Evolutionary conservation across 2,113 vertebrate species (phyloP).

Genomic region (Sciurus niger): DNA sequence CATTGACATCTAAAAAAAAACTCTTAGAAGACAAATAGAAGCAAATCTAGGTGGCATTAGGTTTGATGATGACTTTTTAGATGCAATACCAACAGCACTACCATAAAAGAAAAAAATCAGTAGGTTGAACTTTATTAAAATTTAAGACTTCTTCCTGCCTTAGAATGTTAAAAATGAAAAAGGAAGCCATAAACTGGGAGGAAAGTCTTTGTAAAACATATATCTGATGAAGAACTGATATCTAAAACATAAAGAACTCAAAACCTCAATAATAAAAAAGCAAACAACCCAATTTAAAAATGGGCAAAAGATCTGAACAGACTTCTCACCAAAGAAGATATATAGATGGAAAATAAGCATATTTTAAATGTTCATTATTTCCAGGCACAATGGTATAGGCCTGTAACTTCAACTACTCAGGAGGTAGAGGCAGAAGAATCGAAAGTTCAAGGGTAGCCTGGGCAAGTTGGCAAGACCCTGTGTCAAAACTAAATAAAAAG

Average conservation of each 20-base stretch:
- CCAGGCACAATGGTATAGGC: too few species aligned
- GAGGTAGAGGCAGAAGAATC: too few species aligned
- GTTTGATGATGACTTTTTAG: not conserved
- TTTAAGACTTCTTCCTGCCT: conserved; percentile 28
- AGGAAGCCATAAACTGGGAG: not conserved
- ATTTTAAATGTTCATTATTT: not conserved
- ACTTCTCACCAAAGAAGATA: not conserved
- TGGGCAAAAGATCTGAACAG: not conserved
- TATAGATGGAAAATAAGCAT: not conserved
- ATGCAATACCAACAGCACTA: not conserved
- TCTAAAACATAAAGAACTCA: not conserved
- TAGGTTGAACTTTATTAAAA: not conserved
- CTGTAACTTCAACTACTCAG: too few species aligned
- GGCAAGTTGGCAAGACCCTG: not conserved
- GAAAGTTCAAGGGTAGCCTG: not conserved
- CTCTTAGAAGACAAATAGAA: not conserved
- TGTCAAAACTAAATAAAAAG: not conserved
- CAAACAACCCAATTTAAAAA: not conserved
- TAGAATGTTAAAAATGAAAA: conserved; percentile 18
- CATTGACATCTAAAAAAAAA: too few species aligned
- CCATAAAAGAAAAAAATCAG: not conserved
- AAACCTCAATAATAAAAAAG: conserved; percentile 2
- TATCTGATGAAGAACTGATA: not conserved
- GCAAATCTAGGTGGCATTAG: not conserved
- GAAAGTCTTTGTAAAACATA: not conserved